These are phyloP conservation scores for Stictonetta naevosa DNA, from an alignment of 2,113 vertebrate species.

Conservation along the genomic window DNA sequence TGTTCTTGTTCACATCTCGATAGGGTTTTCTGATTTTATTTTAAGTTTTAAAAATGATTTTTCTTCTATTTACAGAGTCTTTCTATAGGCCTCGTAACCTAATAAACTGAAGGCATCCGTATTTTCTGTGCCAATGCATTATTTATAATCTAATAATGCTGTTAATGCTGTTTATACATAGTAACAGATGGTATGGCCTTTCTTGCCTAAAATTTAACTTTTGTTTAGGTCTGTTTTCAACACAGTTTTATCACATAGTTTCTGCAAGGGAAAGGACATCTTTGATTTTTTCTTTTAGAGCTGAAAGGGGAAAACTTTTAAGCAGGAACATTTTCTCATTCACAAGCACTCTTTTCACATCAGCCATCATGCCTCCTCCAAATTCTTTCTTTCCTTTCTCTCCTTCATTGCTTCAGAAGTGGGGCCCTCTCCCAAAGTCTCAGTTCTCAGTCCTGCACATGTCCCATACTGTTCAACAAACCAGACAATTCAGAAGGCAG, in stretches of 20 bases:
- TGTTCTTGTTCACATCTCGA: neutral
- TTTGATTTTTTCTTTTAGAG: neutral
- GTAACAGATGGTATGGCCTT: neutral
- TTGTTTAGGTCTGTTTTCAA: neutral
- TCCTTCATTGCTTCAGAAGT: neutral
- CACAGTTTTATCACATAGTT: neutral
- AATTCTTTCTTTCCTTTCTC: neutral
- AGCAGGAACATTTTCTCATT: neutral
- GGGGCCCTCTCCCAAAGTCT: rapidly evolving
- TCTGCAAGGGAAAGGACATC: neutral
- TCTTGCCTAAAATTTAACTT: neutral
- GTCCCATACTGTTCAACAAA: neutral
- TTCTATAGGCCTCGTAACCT: neutral
- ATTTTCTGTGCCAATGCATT: neutral
- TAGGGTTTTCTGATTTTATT: neutral
- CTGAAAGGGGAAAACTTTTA: neutral
- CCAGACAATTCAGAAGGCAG: neutral
- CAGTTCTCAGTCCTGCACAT: neutral
- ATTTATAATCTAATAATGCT: neutral
- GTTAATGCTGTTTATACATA: neutral
- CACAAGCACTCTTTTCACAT: neutral
- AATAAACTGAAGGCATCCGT: neutral
- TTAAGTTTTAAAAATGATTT: neutral
- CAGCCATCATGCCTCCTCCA: neutral
- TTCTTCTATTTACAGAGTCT: neutral